A percentile compares a stretch with the other conserved stretches of the same genome.
These are phyloP conservation scores for Ciconia nigra DNA, from an alignment of 2,797 vertebrate genomes.

Conservation along the genomic window DNA sequence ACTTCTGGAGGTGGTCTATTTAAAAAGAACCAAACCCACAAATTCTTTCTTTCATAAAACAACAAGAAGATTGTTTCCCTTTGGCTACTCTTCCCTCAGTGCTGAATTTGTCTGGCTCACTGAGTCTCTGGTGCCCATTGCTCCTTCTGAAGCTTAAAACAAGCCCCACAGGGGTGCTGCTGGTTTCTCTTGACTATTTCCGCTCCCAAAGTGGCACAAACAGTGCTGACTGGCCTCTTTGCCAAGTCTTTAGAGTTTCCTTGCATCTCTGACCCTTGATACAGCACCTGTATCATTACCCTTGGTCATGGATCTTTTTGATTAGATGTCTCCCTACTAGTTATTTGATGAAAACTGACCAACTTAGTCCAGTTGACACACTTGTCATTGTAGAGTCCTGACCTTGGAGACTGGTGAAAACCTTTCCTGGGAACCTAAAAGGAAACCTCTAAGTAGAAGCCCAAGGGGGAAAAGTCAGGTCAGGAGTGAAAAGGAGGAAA, in stretches of 20 bases:
- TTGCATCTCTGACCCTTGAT: not conserved
- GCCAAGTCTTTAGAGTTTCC: not conserved
- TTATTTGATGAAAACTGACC: not conserved
- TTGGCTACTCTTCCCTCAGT: not conserved
- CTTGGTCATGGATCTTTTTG: not conserved
- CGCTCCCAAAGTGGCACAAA: not conserved
- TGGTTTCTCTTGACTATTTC: not conserved
- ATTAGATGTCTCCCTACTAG: not conserved
- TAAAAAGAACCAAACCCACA: not conserved
- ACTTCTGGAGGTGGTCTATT: not conserved
- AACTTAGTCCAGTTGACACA: not conserved
- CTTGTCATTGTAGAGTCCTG: fast-evolving
- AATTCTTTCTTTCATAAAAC: not conserved
- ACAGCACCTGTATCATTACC: not conserved
- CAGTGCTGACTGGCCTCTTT: not conserved
- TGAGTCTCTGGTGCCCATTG: not conserved
- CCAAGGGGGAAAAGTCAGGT: not conserved
- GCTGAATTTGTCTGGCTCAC: not conserved
- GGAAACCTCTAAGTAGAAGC: not conserved
- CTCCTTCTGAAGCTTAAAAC: not conserved
- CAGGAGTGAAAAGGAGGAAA: not conserved
- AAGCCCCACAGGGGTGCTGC: not conserved
- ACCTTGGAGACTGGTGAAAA: not conserved
- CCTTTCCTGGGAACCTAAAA: not conserved
- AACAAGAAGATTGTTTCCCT: not conserved